Evolutionary conservation across 2,888 invertebrate species (phyloP).

Genomic region (Carpatolechia fugitivella): DNA sequence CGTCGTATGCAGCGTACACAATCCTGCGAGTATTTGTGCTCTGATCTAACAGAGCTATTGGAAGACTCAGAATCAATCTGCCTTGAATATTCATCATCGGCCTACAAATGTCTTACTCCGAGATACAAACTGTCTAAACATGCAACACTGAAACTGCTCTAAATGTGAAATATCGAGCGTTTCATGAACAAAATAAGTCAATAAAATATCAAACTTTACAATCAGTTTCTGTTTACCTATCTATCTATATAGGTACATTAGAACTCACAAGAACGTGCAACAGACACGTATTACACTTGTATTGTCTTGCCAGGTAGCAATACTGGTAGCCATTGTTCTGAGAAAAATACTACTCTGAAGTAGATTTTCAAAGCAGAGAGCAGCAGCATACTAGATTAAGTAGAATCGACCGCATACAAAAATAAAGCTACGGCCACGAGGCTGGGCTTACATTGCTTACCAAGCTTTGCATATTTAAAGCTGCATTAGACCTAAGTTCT

Average conservation of each 20-base stretch:
- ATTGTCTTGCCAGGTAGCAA: too few species aligned
- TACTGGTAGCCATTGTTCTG: too few species aligned
- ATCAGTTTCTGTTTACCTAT: too few species aligned
- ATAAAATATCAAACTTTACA: too few species aligned
- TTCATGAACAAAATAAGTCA: too few species aligned
- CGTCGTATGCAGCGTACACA: too few species aligned
- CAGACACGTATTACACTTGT: too few species aligned
- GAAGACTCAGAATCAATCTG: not conserved
- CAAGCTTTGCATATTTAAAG: slow-evolving; percentile 3
- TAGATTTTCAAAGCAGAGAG: not conserved
- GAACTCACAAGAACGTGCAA: too few species aligned
- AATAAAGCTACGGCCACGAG: not conserved
- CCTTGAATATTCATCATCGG: not conserved
- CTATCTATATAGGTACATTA: too few species aligned
- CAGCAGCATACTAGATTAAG: not conserved
- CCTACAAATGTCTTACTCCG: not conserved
- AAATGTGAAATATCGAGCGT: too few species aligned
- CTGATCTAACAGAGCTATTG: not conserved
- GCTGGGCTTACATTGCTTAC: not conserved
- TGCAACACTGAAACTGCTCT: too few species aligned
- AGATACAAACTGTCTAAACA: too few species aligned
- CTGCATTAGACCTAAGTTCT: not conserved
- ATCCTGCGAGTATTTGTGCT: not conserved
- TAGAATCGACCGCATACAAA: not conserved
- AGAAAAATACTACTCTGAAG: not conserved